Conservation (phyloP, 1,140 invertebrate species). For the Drosophila chauvacae region DNA sequence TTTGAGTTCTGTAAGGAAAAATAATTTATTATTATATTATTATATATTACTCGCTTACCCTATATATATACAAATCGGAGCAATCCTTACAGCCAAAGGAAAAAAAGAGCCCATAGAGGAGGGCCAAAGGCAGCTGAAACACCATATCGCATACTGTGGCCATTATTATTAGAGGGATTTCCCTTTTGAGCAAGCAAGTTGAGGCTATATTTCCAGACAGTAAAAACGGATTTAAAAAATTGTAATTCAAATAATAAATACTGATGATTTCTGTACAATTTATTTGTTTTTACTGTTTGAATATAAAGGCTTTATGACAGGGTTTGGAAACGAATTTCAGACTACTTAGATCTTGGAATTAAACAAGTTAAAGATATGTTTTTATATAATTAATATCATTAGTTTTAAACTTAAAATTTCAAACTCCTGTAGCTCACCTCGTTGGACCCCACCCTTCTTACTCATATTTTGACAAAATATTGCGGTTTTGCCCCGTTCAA, state of each 20-base stretch:
- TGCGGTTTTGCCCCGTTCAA: slow-evolving; percentile 50
- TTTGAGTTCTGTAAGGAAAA: not conserved
- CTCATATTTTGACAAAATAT: slow-evolving; percentile 65
- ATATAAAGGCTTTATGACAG: not conserved
- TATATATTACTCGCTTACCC: not conserved
- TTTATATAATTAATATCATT: not conserved
- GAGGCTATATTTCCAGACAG: too few relatives aligned
- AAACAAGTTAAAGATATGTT: not conserved
- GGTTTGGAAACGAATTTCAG: not conserved
- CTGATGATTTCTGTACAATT: not conserved
- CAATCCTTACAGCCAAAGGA: slow-evolving; percentile 4
- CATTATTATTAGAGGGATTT: not conserved
- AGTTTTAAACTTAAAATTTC: not conserved
- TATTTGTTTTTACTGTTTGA: not conserved
- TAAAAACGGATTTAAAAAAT: not conserved
- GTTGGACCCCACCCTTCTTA: not conserved
- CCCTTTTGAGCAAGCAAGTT: not conserved
- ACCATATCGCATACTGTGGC: not conserved
- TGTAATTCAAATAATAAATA: too few relatives aligned
- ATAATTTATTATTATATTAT: too few relatives aligned
- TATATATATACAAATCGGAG: not conserved
- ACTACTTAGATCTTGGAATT: not conserved
- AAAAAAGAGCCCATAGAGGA: slow-evolving; percentile 4
- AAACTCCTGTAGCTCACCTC: slow-evolving; percentile 9
- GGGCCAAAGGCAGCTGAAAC: not conserved